Base-by-base conservation (phyloP, 1,140 invertebrate species). In the Aphelinus certus region DNA sequence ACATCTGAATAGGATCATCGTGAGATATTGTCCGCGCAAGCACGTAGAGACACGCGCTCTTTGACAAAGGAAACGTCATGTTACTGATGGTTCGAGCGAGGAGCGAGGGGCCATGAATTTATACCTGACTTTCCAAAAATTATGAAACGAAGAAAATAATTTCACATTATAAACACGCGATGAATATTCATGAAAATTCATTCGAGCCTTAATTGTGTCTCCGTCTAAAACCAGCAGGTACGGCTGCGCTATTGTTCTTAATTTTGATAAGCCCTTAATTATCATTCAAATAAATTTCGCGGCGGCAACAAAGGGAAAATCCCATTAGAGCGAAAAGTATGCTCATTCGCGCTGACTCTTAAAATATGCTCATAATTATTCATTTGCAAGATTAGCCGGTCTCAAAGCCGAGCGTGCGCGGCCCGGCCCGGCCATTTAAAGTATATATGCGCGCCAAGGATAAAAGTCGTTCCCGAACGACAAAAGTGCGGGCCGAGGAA, bases 281-380 rank as follows among this genome's bases (percentile, higher is more conserved):
- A 68, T 47, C 53, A 68, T 68, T 68, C 9, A n/a, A 68, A 68
- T 58, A 68, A 26, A 57, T 57, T 57, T 68, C 51, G 5, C 4
- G 42, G 47, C 53, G 58, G 26, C 0, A 57, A 57, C 66, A 68
- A 68, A 68, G 66, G 10, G 55, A 68, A 68, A 61, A 70, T 70
- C 67, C 57, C 67, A 70, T 70, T 70, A 60, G 26, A 61, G 7
- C n/a, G 67, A 70, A 68, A 61, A 70, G 61, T 70, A 61, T 61
- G 67, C 67, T 70, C 67, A 49, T 70, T 70, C 55, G 26, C 45
- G 58, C 26, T 3, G 6, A 1, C 55, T 49, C 47, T 51, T 9
- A 1, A 55, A 68, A 68, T 53, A 65, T n/a, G 53, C 67, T 70
- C 67, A 61, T 70, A 61, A 61, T 70, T 70, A 70, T 60, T 70